Conservation (phyloP, 2,113 vertebrate species). For the Urocynchramus pylzowi region DNA sequence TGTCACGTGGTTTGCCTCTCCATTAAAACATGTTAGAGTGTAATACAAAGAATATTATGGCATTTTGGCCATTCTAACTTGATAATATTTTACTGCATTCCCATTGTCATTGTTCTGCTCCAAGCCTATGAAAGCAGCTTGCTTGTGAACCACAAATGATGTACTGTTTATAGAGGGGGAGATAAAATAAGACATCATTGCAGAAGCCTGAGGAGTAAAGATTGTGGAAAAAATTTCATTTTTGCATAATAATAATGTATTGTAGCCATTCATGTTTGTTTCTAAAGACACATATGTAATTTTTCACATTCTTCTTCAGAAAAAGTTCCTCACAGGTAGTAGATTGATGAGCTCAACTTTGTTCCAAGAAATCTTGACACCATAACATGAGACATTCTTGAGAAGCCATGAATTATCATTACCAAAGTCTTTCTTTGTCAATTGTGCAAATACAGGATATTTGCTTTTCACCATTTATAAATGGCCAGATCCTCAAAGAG, state of each 20-base stretch:
- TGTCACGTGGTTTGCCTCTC: background rate
- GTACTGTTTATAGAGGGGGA: background rate
- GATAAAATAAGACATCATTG: background rate
- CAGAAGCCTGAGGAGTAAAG: background rate
- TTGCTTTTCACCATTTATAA: background rate
- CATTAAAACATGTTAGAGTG: background rate
- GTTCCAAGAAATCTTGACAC: background rate
- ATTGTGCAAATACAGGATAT: background rate
- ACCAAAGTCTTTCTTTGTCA: background rate
- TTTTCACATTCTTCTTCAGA: background rate
- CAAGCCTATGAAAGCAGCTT: background rate
- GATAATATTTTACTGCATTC: background rate
- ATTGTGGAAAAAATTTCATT: background rate
- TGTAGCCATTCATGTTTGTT: background rate
- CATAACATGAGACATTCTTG: background rate
- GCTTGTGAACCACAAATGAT: background rate
- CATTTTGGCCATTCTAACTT: background rate
- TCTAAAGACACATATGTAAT: background rate
- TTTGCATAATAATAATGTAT: background rate
- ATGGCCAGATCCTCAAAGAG: background rate
- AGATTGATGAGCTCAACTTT: background rate
- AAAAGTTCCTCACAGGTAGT: background rate
- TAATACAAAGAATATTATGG: background rate
- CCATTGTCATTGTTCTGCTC: background rate
- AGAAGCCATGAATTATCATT: background rate